Conservation (phyloP, 1,140 invertebrate species). For the Littorina saxatilis region DNA sequence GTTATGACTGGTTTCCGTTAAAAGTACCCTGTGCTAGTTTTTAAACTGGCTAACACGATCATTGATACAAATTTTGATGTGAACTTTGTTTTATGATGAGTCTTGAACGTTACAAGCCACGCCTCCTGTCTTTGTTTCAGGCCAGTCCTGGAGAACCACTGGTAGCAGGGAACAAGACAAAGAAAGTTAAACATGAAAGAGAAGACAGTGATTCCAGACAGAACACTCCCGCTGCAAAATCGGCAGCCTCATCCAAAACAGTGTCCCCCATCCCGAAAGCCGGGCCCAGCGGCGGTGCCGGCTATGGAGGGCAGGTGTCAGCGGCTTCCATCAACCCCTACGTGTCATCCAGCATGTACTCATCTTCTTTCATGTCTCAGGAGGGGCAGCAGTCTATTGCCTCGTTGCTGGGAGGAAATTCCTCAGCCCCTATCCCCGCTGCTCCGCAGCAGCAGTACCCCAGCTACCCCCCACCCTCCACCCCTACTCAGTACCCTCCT, state of each 20-base stretch:
- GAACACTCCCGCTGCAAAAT: conserved; percentile 7
- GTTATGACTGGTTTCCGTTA: too few species aligned
- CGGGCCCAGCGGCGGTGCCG: not conserved
- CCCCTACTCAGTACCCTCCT: conserved; percentile 43
- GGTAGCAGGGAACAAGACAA: conserved; percentile 25
- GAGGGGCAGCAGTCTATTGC: conserved; percentile 70
- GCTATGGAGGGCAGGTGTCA: not conserved
- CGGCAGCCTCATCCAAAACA: conserved; percentile 22
- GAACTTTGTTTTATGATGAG: too few species aligned
- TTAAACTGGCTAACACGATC: too few species aligned
- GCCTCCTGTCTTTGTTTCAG: too few species aligned
- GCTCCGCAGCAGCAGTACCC: conserved; percentile 37
- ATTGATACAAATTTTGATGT: too few species aligned
- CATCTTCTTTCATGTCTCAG: conserved; percentile 70
- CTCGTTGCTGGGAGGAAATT: conserved; percentile 59
- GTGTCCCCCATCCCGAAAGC: conserved; percentile 6
- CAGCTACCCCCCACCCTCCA: conserved; percentile 43
- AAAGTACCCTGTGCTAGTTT: too few species aligned
- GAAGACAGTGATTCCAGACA: not conserved
- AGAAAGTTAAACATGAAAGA: conserved; percentile 43
- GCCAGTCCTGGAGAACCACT: conserved; percentile 39
- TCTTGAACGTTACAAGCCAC: too few species aligned
- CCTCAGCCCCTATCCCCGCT: conserved; percentile 27
- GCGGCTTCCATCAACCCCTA: conserved; percentile 62
- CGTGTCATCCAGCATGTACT: conserved; percentile 65